Evolutionary conservation across 1,140 invertebrate genomes (phyloP).

Genomic region (Steinernema feltiae): DNA sequence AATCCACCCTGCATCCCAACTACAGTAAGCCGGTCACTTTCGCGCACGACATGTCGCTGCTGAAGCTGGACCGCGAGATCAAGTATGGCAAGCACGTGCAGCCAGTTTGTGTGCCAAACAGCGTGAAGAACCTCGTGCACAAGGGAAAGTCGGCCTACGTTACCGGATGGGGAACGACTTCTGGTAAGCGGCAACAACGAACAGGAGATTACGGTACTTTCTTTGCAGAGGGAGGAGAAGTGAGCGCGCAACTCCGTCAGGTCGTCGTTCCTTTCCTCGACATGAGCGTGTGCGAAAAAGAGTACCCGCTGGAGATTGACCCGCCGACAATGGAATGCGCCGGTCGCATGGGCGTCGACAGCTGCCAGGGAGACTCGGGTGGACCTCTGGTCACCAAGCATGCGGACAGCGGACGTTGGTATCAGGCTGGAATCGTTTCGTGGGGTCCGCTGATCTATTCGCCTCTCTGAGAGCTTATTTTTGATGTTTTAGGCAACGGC

Average conservation of each 20-base stretch:
- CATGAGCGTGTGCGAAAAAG: conserved; percentile 16
- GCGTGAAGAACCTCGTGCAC: neutral
- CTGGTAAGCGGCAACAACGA: neutral
- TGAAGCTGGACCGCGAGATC: neutral
- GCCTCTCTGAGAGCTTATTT: too few species aligned
- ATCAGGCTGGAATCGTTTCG: conserved; percentile 80
- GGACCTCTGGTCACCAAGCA: conserved; percentile 73
- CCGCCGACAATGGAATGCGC: conserved; percentile 1
- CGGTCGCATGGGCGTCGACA: conserved; percentile 3
- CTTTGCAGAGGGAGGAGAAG: conserved; percentile 7
- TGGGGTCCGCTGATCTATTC: too few species aligned
- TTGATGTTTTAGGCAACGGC: too few species aligned
- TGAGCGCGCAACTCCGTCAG: conserved; percentile 16
- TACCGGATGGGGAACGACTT: neutral
- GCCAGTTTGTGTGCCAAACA: neutral
- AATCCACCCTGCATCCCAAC: neutral
- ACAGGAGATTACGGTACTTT: too few species aligned
- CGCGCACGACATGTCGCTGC: conserved; percentile 2
- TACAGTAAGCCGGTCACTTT: neutral
- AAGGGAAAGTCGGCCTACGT: neutral
- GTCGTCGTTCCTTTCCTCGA: conserved; percentile 15
- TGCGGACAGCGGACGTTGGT: conserved; percentile 76
- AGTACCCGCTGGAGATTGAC: conserved; percentile 1
- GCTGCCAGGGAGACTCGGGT: conserved; percentile 72
- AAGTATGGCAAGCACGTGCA: conserved; percentile 4